Conservation (phyloP, 2,113 vertebrate species). For the Nibea coibor region DNA sequence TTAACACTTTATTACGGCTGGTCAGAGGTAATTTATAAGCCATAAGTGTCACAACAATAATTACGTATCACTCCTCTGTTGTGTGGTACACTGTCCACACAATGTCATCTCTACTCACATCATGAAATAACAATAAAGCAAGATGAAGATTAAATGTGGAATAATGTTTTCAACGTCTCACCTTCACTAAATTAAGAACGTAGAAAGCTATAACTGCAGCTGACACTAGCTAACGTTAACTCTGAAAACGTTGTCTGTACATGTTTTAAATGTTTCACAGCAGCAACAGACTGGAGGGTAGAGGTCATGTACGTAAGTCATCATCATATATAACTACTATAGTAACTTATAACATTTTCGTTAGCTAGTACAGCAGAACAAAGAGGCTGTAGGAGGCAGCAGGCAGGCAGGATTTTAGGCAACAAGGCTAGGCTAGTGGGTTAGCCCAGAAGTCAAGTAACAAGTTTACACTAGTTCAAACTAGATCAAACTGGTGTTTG, state of each 20-base stretch:
- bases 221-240: neutral
- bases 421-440: neutral
- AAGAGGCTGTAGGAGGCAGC: neutral
- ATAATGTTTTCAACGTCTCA: too few relatives aligned
- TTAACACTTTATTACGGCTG: neutral
- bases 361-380: neutral
- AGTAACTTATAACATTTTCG: neutral
- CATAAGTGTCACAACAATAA: neutral
- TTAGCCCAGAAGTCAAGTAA: neutral
- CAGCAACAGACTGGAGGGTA: neutral
- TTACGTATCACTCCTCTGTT: neutral
- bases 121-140: too few relatives aligned
- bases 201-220: neutral
- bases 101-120: too few relatives aligned
- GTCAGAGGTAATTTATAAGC: constrained; percentile 4
- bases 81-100: too few relatives aligned
- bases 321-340: neutral
- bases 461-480: neutral
- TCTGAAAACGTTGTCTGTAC: neutral
- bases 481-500: neutral
- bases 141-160: too few relatives aligned
- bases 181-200: neutral
- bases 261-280: neutral
- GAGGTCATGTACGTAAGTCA: neutral
- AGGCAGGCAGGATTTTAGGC: neutral